phyloP scores from a whole-genome alignment of 2,888 invertebrate species.

The Lasioglossum calceatum region DNA sequence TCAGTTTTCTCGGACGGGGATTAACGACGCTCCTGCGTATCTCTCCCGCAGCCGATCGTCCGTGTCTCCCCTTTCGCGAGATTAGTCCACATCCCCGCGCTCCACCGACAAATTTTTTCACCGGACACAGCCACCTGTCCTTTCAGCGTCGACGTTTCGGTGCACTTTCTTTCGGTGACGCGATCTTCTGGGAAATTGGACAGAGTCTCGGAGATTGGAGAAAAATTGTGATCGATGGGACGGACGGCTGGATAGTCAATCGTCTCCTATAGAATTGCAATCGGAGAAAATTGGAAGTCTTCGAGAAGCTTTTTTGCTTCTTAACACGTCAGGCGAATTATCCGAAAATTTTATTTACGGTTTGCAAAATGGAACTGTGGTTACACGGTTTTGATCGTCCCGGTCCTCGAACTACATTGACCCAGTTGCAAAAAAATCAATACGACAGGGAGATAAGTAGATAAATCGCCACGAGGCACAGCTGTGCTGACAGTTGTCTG shows the following conservation, averaged over 20 bases:
- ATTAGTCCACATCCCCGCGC: background rate
- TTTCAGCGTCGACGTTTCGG: background rate
- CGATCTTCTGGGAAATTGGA: background rate
- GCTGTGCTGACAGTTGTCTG: background rate
- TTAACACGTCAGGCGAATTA: background rate
- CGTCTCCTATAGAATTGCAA: background rate
- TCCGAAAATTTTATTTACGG: background rate
- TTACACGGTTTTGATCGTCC: background rate
- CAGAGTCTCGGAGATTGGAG: background rate
- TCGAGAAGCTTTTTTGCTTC: background rate
- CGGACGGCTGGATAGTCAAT: background rate
- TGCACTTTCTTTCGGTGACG: background rate
- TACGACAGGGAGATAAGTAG: background rate
- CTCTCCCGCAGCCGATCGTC: background rate
- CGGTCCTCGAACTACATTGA: background rate
- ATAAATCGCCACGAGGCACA: background rate
- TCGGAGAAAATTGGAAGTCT: background rate
- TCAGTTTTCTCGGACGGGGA: constrained; percentile 56
- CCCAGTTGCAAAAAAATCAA: background rate
- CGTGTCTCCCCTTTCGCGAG: background rate
- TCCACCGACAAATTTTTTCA: constrained; percentile 2
- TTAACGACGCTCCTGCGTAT: constrained; percentile 42
- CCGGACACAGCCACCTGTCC: background rate
- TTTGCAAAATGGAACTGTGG: background rate
- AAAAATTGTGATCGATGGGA: background rate